Base-by-base conservation (phyloP, 2,113 vertebrate species). In the Cephalopterus ornatus region DNA sequence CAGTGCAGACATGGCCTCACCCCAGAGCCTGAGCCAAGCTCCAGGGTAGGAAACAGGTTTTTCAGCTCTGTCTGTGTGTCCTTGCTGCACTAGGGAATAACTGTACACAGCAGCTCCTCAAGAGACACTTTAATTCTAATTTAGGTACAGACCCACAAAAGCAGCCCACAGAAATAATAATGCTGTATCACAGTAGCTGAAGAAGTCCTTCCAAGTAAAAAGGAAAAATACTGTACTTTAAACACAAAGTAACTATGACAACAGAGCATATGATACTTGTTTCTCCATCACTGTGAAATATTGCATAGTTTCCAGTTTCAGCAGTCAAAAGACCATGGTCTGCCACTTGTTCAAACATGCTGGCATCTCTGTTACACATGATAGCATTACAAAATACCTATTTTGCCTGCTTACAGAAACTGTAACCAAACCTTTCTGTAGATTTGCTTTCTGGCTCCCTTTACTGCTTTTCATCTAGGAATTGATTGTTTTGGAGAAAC, bases 211-310 rank as follows among this genome's bases (percentile, higher is more conserved):
- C 32, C 28, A 44, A 73, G 72, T 41, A 55, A 49, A 68, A 86
- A 77, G n/a, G 30, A 42, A 74, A 76, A 96, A 70, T 20, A 55
- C 13, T 82, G 41, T 63, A 83, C 59, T 86, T 94, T 81, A 65
- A 90, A 94, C 49, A 85, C 65, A 88, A 94, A 96, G 91, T 97
- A 95, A 93, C 95, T 95, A 94, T 93, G 95, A 95, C 97, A 97
- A 93, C 89, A 93, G 42, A 92, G 27, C 59, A 94, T 73, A 96
- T 44, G 68, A 93, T 75, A 75, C 81, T 92, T 94, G 39, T 90
- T 96, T 84, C 79, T 87, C 75, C 46, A 93, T 86, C 94, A 58
- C 56, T 85, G 32, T 79, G 88, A 96, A 97, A 96, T 91, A 89
- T 4, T 82, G 91, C 71, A 44, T 72, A 87, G 75, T 92, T 96